A percentile compares a stretch with the other conserved stretches of the same genome.
These are phyloP conservation scores for Ostrea edulis DNA, from an alignment of 1,140 invertebrate species.

Conservation along the genomic window DNA sequence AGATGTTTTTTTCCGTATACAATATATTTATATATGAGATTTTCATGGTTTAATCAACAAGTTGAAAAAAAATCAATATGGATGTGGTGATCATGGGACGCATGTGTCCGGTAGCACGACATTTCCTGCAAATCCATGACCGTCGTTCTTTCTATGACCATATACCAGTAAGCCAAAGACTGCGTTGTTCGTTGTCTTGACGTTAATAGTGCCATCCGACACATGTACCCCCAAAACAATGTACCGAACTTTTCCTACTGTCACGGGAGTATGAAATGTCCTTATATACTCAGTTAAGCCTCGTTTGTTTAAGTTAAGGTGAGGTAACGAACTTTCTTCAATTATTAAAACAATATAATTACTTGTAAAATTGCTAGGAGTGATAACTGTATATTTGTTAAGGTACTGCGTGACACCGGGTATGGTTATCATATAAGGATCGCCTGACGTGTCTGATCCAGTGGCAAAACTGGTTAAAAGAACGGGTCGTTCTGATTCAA, in stretches of 20 bases:
- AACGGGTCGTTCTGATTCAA: neutral
- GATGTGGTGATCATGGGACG: neutral
- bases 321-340: neutral
- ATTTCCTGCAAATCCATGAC: neutral
- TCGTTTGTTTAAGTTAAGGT: too few species aligned
- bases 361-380: neutral
- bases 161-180: neutral
- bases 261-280: neutral
- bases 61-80: too few species aligned
- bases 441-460: neutral
- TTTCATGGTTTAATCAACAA: too few species aligned
- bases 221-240: neutral
- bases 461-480: neutral
- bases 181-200: neutral
- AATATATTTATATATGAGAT: too few species aligned
- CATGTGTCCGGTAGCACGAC: neutral
- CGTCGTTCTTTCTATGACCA: neutral
- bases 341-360: neutral
- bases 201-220: neutral
- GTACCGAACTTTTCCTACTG: neutral
- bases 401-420: neutral
- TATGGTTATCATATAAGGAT: neutral
- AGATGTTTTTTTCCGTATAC: too few species aligned
- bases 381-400: neutral
- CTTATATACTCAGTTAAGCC: neutral